Evolutionary conservation across 2,888 invertebrate genomes (phyloP), one percentile per base, ranked within the genome.

Genomic region (Charanyca ferruginea): DNA sequence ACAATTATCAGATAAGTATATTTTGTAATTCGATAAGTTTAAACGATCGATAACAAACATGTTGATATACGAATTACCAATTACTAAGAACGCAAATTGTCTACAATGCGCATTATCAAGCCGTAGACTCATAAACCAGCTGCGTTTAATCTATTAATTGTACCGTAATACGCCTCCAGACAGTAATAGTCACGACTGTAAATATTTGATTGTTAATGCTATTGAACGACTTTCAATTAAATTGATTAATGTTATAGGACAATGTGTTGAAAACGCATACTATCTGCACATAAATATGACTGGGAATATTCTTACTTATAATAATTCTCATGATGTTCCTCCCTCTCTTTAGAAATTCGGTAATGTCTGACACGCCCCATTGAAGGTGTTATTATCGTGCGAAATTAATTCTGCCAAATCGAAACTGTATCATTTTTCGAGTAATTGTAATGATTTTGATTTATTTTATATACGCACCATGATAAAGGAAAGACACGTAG

Each of bases 121-220:
- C 7, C 23, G 5, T 11, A 28, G 22, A 28, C 48, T 42, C 45
- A 25, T 64, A 64, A 73, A 73, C 45, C 77, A 76, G 65, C 45
- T 71, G 65, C 22, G 32, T 41, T 71, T 32, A 18, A 13, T 32
- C 18, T 9, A 76, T 65, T 72, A 49, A 60, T 72, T 38, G 47
- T 49, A 3, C 3, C 1, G 20, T 44, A 59, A 41, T 48, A 58
- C 66, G 75, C 75, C 77, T 66, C 59, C 51, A 58, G 48, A 61
- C 35, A n/a, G 49, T 11, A 54, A 51, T 11, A 22, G 61, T 49
- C 74, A 78, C 73, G 49, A 58, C 54, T 58, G 1, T 38, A 60
- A 58, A 62, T 76, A 70, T 70, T 73, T 72, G 62, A 60, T 49
- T 57, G 70, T 71, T 72, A 60, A 38, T 64, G 25, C 49, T 48